phyloP scores from a whole-genome alignment of 2,113 vertebrate genomes.

The Microtus oregoni region DNA sequence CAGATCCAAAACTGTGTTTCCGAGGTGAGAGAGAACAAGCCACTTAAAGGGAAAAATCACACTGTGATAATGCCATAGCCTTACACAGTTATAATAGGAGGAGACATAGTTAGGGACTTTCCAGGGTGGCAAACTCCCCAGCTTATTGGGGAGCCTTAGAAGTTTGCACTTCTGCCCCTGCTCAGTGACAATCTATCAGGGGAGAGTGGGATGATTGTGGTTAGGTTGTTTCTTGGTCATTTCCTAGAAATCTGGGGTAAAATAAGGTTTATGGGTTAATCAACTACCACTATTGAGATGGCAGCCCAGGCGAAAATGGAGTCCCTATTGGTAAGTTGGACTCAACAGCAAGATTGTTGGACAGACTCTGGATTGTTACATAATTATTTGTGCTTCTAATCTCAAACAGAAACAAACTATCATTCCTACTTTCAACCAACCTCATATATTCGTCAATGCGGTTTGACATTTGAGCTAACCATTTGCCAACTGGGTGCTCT shows the following conservation, averaged over 20 bases:
- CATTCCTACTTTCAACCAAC: neutral
- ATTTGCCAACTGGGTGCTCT: neutral
- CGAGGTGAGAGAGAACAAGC: too few relatives aligned
- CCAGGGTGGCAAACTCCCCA: neutral
- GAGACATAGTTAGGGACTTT: neutral
- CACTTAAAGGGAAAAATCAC: neutral
- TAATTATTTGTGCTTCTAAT: neutral
- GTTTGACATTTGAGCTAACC: neutral
- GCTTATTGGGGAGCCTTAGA: neutral
- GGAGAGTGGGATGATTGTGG: neutral
- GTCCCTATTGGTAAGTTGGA: too few relatives aligned
- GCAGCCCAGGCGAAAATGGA: too few relatives aligned
- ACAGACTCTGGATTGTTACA: neutral
- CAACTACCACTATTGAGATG: too few relatives aligned
- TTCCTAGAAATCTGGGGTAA: too few relatives aligned
- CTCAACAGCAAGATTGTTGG: too few relatives aligned
- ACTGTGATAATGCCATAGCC: neutral
- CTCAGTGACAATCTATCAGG: neutral
- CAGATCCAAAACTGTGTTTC: neutral
- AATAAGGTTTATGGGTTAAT: too few relatives aligned
- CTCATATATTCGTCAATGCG: neutral
- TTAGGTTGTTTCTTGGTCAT: neutral
- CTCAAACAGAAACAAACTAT: neutral
- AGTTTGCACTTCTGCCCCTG: neutral
- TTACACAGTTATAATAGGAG: neutral